Percentiles rank a stretch among this genome's conserved stretches.
These are phyloP conservation scores for Elysia crispata DNA, from an alignment of 2,888 invertebrate species.

Conservation along the genomic window DNA sequence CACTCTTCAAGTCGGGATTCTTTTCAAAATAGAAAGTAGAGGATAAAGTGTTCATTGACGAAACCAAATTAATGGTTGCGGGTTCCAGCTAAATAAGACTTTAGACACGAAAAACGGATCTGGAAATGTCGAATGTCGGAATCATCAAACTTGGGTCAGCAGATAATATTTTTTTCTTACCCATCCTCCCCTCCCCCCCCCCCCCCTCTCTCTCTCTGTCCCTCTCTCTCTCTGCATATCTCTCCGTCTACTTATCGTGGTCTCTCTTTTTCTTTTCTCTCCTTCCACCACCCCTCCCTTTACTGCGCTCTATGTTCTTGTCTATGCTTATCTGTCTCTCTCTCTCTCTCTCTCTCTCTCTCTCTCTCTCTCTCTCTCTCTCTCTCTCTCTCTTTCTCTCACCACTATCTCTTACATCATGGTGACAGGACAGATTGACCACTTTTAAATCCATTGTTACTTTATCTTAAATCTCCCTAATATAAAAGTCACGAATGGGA, in stretches of 20 bases:
- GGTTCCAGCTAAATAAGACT: too few relatives aligned
- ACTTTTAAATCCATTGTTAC: background rate
- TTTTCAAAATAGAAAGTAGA: too few relatives aligned
- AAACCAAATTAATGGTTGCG: too few relatives aligned
- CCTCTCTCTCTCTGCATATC: slow-evolving; percentile 23
- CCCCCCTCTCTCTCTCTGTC: slow-evolving; percentile 17
- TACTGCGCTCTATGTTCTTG: background rate
- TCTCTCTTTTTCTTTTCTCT: background rate
- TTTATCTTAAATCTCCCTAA: background rate
- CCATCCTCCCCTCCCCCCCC: too few relatives aligned
- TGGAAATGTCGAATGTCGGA: too few relatives aligned
- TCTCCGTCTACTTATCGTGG: background rate
- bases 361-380: background rate
- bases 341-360: slow-evolving; percentile 22
- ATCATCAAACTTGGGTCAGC: too few relatives aligned
- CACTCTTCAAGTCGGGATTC: too few relatives aligned
- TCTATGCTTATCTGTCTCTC: background rate
- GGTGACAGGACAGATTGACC: background rate
- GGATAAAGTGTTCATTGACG: too few relatives aligned
- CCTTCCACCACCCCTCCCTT: background rate
- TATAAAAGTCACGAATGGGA: too few relatives aligned
- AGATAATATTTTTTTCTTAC: too few relatives aligned
- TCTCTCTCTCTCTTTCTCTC: background rate
- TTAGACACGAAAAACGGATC: background rate
- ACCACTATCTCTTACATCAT: background rate